Percentiles rank a stretch among this genome's conserved stretches.
These are phyloP conservation scores for Augiades crinisus DNA, from an alignment of 2,888 invertebrate genomes.

Conservation along the genomic window DNA sequence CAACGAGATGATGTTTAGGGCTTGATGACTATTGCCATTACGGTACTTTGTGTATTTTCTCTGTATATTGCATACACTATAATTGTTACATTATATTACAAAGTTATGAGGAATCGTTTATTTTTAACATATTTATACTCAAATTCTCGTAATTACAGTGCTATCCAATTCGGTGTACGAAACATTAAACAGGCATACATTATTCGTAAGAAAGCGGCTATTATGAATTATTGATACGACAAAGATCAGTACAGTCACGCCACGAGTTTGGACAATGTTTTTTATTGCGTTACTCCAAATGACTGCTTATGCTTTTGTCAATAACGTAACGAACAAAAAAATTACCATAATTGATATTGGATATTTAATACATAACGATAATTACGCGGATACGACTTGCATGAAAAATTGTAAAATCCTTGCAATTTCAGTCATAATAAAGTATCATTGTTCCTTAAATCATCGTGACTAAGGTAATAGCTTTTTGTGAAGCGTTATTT, in stretches of 20 bases:
- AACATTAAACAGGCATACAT: conserved; percentile 5
- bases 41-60: too few relatives aligned
- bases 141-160: background rate
- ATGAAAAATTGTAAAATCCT: background rate
- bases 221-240: conserved; percentile 34
- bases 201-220: conserved; percentile 35
- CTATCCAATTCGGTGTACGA: background rate
- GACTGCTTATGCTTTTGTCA: background rate
- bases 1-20: too few relatives aligned
- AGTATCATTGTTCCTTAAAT: background rate
- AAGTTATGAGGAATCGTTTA: background rate
- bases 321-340: too few relatives aligned
- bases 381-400: background rate
- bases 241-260: conserved; percentile 33
- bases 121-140: background rate
- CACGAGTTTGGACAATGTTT: conserved; percentile 18
- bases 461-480: conserved; percentile 4
- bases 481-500: conserved; percentile 7
- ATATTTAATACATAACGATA: too few relatives aligned
- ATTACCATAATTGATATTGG: too few relatives aligned
- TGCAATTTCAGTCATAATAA: background rate
- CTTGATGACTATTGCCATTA: too few relatives aligned
- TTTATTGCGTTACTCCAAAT: background rate
- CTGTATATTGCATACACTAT: too few relatives aligned
- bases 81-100: background rate